Base-by-base conservation (phyloP, 1,140 invertebrate species). In the Trichonephila inaurata region DNA sequence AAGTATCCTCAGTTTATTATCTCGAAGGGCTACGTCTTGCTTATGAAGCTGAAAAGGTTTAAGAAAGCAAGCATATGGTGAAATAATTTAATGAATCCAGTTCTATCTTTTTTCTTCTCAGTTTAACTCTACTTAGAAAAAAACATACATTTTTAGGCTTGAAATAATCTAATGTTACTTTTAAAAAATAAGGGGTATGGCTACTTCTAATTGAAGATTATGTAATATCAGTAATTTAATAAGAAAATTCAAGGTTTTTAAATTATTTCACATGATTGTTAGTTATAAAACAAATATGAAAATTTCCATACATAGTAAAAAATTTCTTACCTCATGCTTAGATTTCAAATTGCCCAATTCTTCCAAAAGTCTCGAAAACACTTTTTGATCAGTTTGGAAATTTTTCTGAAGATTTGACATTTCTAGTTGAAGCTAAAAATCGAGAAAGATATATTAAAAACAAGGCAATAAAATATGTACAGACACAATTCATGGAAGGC, bases 1-100 rank as follows among this genome's bases (percentile, higher is more conserved):
- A 5, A 94, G 5, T 7, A 18, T 12, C 21, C 89, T 94, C 12
- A 96, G 94, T 14, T 95, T 82, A 33, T 94, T 88, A 81, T 95
- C 95, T 33, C 95, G 90, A 28, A 95, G 89, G 64, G 95, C 89
- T 58, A 95, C 94, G 89, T 93, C 95, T 94, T 95, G 94, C 60
- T 95, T 94, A 91, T 96, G 94, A 62, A 95, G 94, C 91, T 95
- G n/a, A 21, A 85, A 85, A 85, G n/a, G 60, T 83, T 44, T 21
- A 40, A 58, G n/a, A 51, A 82, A 10, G 7, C 51, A 51, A 51
- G 7, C 51, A 51, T 51, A 1, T 10, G 51, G 51, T 40, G 19
- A 28, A 72, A 28, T 72, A 1, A 72, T 72, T 24, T 21, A 10
- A 21, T n/a, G n/a, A 40, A 40, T 40, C 33, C 2, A 40, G 33